Percentiles rank a stretch among this genome's conserved stretches.
Conservation (phyloP, 2,797 vertebrate genomes). For the Momotus momota region DNA sequence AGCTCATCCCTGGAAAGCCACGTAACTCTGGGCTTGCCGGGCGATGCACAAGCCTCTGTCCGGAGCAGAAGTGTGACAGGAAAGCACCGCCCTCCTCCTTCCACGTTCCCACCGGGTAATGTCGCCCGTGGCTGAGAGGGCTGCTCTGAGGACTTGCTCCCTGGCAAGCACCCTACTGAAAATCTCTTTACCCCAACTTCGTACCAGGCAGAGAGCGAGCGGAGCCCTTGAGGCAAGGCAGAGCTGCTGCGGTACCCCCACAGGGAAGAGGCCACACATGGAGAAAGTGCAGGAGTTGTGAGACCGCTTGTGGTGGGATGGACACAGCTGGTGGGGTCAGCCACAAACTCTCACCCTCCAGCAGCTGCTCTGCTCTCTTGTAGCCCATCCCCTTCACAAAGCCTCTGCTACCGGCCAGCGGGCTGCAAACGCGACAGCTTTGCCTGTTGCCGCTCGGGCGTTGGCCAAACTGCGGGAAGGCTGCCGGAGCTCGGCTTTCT, state of each 20-base stretch:
- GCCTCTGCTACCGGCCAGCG: not conserved
- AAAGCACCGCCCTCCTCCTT: not conserved
- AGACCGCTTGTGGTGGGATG: not conserved
- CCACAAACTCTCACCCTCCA: not conserved
- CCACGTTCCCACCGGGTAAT: rapidly evolving
- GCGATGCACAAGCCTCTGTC: not conserved
- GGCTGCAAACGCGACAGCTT: not conserved
- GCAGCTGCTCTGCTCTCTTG: not conserved
- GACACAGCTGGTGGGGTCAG: not conserved
- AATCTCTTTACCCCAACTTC: not conserved
- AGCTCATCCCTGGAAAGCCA: not conserved
- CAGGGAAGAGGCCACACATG: not conserved
- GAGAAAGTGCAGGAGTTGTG: not conserved
- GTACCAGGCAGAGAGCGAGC: not conserved
- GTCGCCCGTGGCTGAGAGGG: rapidly evolving
- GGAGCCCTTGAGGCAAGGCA: not conserved
- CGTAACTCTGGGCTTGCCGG: rapidly evolving
- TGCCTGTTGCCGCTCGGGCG: not conserved
- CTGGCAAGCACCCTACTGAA: not conserved
- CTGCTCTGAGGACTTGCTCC: not conserved
- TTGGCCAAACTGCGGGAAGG: not conserved
- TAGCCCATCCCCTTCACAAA: not conserved
- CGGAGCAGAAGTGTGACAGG: not conserved
- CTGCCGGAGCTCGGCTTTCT: not conserved
- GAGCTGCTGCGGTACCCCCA: not conserved